phyloP scores from a whole-genome alignment of 2,797 vertebrate genomes.

The Schizopygopsis pylzovi region DNA sequence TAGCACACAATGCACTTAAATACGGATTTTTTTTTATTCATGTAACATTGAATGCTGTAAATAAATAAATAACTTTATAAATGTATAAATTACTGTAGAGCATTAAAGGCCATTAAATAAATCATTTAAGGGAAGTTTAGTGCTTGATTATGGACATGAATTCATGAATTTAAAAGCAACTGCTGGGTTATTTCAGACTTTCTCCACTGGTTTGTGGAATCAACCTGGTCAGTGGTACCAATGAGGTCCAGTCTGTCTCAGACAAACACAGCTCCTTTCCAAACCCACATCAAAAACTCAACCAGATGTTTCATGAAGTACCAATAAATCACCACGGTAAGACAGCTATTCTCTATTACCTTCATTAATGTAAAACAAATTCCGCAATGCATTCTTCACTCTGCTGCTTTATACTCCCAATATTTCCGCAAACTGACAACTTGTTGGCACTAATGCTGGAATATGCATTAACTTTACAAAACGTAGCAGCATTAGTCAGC shows the following conservation, averaged over 20 bases:
- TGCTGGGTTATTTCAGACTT: slow-evolving; percentile 60
- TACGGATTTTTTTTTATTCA: no score
- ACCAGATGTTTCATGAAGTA: slow-evolving; percentile 66
- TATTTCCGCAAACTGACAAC: slow-evolving; percentile 11
- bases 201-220: slow-evolving; percentile 62
- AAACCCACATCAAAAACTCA: slow-evolving; percentile 67
- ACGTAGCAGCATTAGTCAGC: slow-evolving; percentile 22
- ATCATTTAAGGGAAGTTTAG: not conserved
- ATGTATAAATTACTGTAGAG: not conserved
- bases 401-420: not conserved
- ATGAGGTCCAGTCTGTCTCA: slow-evolving; percentile 48
- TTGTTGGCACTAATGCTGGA: slow-evolving; percentile 41
- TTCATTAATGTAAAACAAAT: slow-evolving; percentile 10
- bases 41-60: not conserved
- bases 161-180: not conserved
- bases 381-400: not conserved
- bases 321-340: slow-evolving; percentile 71
- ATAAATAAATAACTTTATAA: not conserved
- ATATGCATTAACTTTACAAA: slow-evolving; percentile 40
- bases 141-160: not conserved
- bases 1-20: no score
- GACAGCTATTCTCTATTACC: not conserved
- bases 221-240: slow-evolving; percentile 56
- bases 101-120: not conserved
- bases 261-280: slow-evolving; percentile 60